Conservation (phyloP, 2,888 invertebrate species). For the Sinohyriopsis cumingii region DNA sequence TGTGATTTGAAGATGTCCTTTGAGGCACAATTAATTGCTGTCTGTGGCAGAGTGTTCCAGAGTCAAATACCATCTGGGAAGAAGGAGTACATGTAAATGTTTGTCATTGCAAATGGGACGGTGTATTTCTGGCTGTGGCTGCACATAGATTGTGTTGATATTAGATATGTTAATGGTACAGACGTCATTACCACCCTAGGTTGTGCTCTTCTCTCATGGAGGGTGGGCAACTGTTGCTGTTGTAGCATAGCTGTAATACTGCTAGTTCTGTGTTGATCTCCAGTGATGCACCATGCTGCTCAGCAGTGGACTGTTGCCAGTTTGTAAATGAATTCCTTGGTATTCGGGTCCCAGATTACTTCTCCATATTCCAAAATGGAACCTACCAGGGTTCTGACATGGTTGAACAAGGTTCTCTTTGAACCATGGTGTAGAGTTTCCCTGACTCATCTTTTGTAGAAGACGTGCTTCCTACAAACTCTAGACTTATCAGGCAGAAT, state of each 20-base stretch:
- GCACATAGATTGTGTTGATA: background rate
- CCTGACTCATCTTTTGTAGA: too few species aligned
- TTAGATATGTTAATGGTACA: constrained; percentile 2
- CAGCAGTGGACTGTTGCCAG: constrained; percentile 7
- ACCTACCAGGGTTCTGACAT: too few species aligned
- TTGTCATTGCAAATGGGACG: constrained; percentile 3
- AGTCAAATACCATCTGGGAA: background rate
- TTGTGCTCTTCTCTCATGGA: constrained; percentile 2
- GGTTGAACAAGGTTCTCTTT: too few species aligned
- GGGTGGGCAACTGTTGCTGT: constrained; percentile 1
- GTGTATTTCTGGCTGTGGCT: constrained; percentile 5
- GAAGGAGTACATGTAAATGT: constrained; percentile 3
- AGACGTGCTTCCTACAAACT: too few species aligned
- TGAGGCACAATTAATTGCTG: too few species aligned
- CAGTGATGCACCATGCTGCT: background rate
- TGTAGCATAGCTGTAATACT: constrained; percentile 3
- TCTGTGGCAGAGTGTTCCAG: too few species aligned
- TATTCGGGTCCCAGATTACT: constrained; percentile 4
- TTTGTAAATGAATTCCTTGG: constrained; percentile 1
- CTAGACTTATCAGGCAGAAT: too few species aligned
- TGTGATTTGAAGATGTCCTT: too few species aligned
- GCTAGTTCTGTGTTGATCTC: constrained; percentile 6
- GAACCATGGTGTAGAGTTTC: too few species aligned
- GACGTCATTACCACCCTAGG: constrained; percentile 7
- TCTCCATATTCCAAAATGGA: too few species aligned